Conservation (phyloP, 2,797 vertebrate genomes). For the Limosa lapponica region DNA sequence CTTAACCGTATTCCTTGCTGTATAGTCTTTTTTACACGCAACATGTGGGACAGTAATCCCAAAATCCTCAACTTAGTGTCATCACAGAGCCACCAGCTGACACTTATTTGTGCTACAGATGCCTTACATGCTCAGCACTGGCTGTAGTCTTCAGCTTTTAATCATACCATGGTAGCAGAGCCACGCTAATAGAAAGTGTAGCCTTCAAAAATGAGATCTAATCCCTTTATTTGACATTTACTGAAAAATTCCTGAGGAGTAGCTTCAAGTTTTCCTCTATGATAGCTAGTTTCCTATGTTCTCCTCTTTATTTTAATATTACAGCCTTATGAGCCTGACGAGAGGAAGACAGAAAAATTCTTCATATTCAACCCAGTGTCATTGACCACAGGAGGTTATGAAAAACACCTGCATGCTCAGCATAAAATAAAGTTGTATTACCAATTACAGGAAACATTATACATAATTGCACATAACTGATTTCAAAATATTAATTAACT, state of each 20-base stretch:
- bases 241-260: background rate
- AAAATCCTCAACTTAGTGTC: background rate
- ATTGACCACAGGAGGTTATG: background rate
- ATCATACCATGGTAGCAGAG: background rate
- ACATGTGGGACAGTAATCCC: background rate
- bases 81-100: background rate
- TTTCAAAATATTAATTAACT: background rate
- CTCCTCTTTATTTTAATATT: background rate
- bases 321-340: background rate
- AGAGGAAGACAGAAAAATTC: background rate
- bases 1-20: background rate
- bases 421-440: background rate
- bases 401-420: background rate
- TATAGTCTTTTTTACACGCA: background rate
- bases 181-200: background rate
- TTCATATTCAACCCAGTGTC: background rate
- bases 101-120: background rate
- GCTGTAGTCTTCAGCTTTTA: background rate
- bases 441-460: background rate
- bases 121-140: background rate
- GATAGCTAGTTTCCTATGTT: background rate
- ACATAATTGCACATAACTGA: background rate
- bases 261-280: background rate
- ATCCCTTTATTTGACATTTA: background rate
- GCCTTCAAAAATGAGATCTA: background rate